Evolutionary conservation across 2,797 vertebrate species (phyloP).

Genomic region (Setipinna tenuifilis): DNA sequence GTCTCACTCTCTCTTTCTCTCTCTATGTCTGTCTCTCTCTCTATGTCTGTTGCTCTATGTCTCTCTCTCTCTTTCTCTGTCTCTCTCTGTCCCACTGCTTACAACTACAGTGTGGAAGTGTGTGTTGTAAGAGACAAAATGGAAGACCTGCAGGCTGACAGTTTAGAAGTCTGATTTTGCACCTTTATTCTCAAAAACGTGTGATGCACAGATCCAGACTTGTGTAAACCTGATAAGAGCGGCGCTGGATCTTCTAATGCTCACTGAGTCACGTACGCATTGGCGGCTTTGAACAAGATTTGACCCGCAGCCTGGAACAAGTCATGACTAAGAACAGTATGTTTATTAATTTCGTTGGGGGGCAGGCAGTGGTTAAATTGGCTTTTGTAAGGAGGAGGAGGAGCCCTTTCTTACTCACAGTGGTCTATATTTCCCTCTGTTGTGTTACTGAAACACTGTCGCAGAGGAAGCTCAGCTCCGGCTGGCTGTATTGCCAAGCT

Average conservation of each 20-base stretch:
- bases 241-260: background rate
- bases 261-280: background rate
- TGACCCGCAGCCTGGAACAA: background rate
- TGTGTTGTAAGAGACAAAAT: background rate
- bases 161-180: background rate
- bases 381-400: background rate
- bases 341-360: background rate
- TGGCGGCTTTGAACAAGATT: background rate
- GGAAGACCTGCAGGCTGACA: background rate
- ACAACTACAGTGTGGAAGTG: background rate
- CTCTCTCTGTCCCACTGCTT: background rate
- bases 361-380: background rate
- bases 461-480: no score
- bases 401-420: no score
- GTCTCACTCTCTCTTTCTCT: no score
- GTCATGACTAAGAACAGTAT: background rate
- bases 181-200: background rate
- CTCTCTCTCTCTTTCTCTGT: background rate
- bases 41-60: slow-evolving; percentile 5
- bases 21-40: background rate
- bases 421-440: no score
- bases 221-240: background rate
- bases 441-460: no score
- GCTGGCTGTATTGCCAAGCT: no score
- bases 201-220: background rate